Evolutionary conservation across 1,140 invertebrate species (phyloP).

Genomic region (Drosophila athabasca): DNA sequence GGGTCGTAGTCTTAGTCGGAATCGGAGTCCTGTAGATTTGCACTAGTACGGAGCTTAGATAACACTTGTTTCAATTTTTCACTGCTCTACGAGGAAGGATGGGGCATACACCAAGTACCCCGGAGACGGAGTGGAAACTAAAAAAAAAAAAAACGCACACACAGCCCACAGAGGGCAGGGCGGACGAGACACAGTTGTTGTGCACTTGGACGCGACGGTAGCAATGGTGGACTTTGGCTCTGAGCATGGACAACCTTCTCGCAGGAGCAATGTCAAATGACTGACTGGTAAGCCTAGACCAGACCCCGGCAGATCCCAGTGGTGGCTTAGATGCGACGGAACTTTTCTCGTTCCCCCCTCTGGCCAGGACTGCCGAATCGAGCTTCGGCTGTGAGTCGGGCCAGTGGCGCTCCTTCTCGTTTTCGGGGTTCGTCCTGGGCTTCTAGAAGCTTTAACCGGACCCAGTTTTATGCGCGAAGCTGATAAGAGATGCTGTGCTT

Average conservation of each 20-base stretch:
- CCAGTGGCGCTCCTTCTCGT: constrained; percentile 18
- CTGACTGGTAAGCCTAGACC: constrained; percentile 62
- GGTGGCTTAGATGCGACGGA: constrained; percentile 70
- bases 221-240: constrained; percentile 39
- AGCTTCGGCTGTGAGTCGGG: constrained; percentile 64
- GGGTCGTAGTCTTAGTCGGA: no score
- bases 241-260: constrained; percentile 80
- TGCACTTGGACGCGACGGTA: constrained; percentile 43
- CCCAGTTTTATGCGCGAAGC: constrained; percentile 64
- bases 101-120: constrained; percentile 56
- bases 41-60: constrained; percentile 34
- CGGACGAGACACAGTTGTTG: constrained; percentile 11
- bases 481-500: constrained; percentile 47
- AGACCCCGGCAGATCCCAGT: constrained; percentile 69
- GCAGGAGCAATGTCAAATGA: constrained; percentile 83
- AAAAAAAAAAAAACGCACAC: constrained; percentile 29
- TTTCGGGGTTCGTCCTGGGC: constrained; percentile 26
- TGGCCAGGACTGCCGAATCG: constrained; percentile 27
- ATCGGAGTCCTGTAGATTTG: constrained; percentile 10
- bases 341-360: constrained; percentile 46
- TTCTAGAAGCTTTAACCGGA: constrained; percentile 74
- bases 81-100: constrained; percentile 24
- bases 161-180: constrained; percentile 1
- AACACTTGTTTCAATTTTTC: constrained; percentile 63
- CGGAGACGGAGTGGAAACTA: constrained; percentile 47